Evolutionary conservation across 2,888 invertebrate genomes (phyloP).

Genomic region (Pollenia labialis): DNA sequence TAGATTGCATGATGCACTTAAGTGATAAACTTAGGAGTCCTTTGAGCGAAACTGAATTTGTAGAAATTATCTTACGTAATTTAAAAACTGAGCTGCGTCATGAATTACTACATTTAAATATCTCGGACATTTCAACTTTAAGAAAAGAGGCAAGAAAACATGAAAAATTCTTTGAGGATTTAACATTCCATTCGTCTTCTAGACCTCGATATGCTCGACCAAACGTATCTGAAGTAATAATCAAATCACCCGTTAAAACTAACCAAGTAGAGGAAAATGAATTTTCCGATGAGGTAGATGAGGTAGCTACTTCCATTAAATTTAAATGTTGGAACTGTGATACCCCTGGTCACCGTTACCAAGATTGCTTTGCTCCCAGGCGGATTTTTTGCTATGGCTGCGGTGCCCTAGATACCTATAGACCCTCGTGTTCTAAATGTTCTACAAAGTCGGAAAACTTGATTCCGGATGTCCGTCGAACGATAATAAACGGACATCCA

Average conservation of each 20-base stretch:
- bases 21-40: slow-evolving; percentile 16
- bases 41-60: neutral
- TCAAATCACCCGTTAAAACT: too few relatives aligned
- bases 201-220: neutral
- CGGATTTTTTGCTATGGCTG: too few relatives aligned
- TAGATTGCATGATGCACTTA: neutral
- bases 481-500: too few relatives aligned
- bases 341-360: neutral
- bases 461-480: too few relatives aligned
- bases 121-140: neutral
- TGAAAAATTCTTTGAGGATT: slow-evolving; percentile 49
- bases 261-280: slow-evolving; percentile 32
- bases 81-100: slow-evolving; percentile 30
- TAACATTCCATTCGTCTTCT: neutral
- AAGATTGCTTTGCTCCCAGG: neutral
- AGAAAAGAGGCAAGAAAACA: slow-evolving; percentile 6
- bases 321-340: too few relatives aligned
- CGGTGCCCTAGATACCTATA: too few relatives aligned
- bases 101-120: slow-evolving; percentile 19
- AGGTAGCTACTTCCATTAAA: neutral
- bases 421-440: too few relatives aligned
- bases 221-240: slow-evolving; percentile 37
- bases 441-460: too few relatives aligned
- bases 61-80: slow-evolving; percentile 19
- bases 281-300: neutral